Evolutionary conservation across 1,140 invertebrate species (phyloP), one percentile per base, ranked within the genome.

Genomic region (Marisa cornuarietis): DNA sequence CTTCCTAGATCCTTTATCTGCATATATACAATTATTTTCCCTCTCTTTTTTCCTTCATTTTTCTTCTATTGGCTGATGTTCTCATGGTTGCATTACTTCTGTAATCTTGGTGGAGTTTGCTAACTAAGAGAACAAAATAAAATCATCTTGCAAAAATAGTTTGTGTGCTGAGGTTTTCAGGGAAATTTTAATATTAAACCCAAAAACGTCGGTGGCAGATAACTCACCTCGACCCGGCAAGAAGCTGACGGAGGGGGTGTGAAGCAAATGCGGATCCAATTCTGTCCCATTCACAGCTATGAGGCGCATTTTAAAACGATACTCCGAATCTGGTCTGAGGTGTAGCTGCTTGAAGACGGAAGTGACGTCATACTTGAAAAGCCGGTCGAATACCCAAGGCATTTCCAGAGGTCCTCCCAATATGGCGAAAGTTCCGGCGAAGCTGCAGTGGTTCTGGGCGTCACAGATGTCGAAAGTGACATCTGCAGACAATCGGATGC

Each of bases 351-450:
- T 71, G 61, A 81, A 75, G 22, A 66, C 69, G 61, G 14, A 31
- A 31, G 61, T 83, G 68, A 83, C 76, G n/a, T 84, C 81, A 61
- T 78, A 81, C 52, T 80, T 79, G 81, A 78, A 85, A 10, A 82
- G 76, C 42, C 80, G 31, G 72, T 82, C 82, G 68, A 80, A 85
- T 24, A 71, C 61, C 80, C 80, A 83, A 9, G 83, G 82, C 82
- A 81, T 80, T 68, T 84, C 83, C n/a, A 63, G 16, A 42, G 76
- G 76, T 22, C 83, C 83, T 24, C 83, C 83, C 72, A 84, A 65
- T 9, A 84, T 61, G 31, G 76, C 68, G 71, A 84, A 84, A 11
- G 75, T 71, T 4, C 79, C 81, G 66, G 81, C 81, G 51, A 65
- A 81, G n/a, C 24, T 73, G 63, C 83, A 84, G 31, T 68, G 49